Base-by-base conservation (phyloP, 2,888 invertebrate genomes). In the Orgyia antiqua region DNA sequence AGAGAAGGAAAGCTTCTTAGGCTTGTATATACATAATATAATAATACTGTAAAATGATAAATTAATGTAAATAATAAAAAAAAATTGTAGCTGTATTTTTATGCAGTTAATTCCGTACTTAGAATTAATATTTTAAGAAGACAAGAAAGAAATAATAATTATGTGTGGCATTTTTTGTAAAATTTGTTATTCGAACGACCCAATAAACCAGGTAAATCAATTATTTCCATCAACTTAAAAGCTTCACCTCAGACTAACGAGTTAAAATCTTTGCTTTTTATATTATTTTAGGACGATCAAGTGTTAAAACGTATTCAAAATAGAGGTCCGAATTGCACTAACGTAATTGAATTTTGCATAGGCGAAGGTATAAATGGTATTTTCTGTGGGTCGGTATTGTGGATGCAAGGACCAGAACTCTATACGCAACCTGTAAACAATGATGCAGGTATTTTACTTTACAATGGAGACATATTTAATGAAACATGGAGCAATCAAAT, bases 401-500 rank as follows among this genome's bases (percentile, higher is more conserved):
- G 97, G 93, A 92, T 95, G 72, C 94, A 97, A 79, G 97, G 97
- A 2, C 37, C 46, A 1, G 33, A 68, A 10, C 59, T 91, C 2
- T 87, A 88, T 2, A 50, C 57, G 15, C 98, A 98, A 67, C 98
- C 98, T 0, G 30, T 88, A 13, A 87, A 89, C 64, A 71, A 74
- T 6, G 65, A 87, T 19, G 82, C 88, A 12, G 91, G 93, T 42
- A 65, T 92, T 31, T 80, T 98, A 32, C 69, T 96, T 11, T 96
- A 93, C 87, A 98, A 98, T 86, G 98, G 97, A 13, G 97, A 98
- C 76, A 89, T 96, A 45, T 97, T 93, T 77, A 89, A 87, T 49
- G 65, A 79, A 15, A 51, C 68, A 24, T 70, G 80, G 62, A 45
- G 63, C 10, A 44, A 29, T 19, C 38, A 51, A 27, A 59, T 50